These are phyloP conservation scores for Peribatodes rhomboidaria DNA, from an alignment of 2,888 invertebrate genomes.

Conservation along the genomic window DNA sequence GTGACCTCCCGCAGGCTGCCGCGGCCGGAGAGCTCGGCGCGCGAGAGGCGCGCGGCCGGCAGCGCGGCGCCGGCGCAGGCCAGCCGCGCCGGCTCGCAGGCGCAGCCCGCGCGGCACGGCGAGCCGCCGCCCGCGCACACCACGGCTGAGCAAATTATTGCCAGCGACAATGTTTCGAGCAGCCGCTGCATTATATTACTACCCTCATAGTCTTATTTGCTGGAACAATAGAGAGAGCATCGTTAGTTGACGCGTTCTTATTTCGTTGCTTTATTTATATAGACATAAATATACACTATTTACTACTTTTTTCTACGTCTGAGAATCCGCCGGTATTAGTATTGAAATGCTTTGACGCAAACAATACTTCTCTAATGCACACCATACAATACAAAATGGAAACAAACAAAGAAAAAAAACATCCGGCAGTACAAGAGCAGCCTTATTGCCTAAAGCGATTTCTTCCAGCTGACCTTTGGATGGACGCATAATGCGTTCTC, in stretches of 20 bases:
- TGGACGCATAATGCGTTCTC: no score
- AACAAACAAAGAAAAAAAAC: no score
- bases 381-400: no score
- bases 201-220: slow-evolving; percentile 84
- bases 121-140: slow-evolving; percentile 61
- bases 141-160: slow-evolving; percentile 76
- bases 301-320: not conserved
- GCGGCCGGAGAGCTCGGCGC: slow-evolving; percentile 54
- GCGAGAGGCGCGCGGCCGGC: slow-evolving; percentile 61
- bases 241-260: slow-evolving; percentile 27
- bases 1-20: slow-evolving; percentile 75
- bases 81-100: slow-evolving; percentile 69
- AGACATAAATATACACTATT: no score
- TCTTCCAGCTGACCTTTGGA: no score
- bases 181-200: slow-evolving; percentile 86
- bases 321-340: not conserved
- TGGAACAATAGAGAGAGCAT: slow-evolving; percentile 74
- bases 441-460: no score
- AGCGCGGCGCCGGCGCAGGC: slow-evolving; percentile 61
- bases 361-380: no score
- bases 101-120: slow-evolving; percentile 66
- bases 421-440: no score
- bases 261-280: not conserved
- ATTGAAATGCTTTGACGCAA: no score
- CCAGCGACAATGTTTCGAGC: slow-evolving; percentile 83